Evolutionary conservation across 92 coral and sea anemone genomes (phyloP), one percentile per base, ranked within the genome.

Genomic region (Pocillopora meandrina): DNA sequence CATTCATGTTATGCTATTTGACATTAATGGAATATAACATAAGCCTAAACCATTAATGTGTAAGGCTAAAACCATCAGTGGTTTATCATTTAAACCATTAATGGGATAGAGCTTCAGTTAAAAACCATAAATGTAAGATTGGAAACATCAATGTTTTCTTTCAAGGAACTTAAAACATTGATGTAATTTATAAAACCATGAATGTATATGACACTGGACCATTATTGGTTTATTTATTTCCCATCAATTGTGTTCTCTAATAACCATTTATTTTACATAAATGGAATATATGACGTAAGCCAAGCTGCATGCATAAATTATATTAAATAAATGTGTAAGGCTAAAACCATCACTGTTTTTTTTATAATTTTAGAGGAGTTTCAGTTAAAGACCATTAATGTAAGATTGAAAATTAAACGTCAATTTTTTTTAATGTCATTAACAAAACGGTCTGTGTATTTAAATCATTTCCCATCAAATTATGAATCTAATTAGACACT

Each of bases 41-140:
- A 58, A 58, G 61, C 61, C 61, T 58, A 58, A 58, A 58, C 78
- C 78, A 74, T 74, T 18, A 74, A 74, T 56, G 64, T 52, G 65
- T 74, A 74, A 47, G 61, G 61, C 61, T 58, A 58, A 58, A 58
- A 58, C 61, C 61, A 58, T 58, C 61, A 58, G 61, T 58, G 61
- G 61, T 58, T 58, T 58, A 58, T 58, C 1, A 58, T 58, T 58
- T n/a, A 12, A 36, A 55, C 20, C 69, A 65, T 65, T 65, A 65
- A 65, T 65, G 69, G 19, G 47, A 72, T 26, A 72, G 16, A 12
- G 36, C 26, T 72, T 72, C 26, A n/a, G 76, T 72, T 13, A 23
- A 72, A 72, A 36, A 26, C 26, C 26, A 26, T 26, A 0, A 26
- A 26, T 26, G 26, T 26, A 26, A 26, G 26, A 26, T 26, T 72